Base-by-base conservation (phyloP, 2,113 vertebrate genomes). In the Brachionichthys hirsutus region DNA sequence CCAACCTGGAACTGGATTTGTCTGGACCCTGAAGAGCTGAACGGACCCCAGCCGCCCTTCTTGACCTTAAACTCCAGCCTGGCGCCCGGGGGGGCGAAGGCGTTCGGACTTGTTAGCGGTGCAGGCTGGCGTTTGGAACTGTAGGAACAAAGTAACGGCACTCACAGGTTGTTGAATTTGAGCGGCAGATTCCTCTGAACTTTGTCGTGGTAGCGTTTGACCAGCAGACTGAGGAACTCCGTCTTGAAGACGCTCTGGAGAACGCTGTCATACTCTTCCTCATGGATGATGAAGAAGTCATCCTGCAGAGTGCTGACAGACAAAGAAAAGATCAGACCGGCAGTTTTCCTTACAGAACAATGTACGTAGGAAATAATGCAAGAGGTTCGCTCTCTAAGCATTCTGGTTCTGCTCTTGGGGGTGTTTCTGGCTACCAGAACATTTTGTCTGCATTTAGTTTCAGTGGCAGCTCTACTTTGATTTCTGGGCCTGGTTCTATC, bases 1-100 rank as follows among this genome's bases (percentile, higher is more conserved):
- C 90, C 90, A 14, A 0, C 8, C 66, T 91, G 90, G 73, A 94
- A 94, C 78, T 93, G 91, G 56, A 94, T 90, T 78, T 94, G 92
- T 8, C 93, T 87, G 58, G 92, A 92, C 2, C 93, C 92, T 0
- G 92, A 85, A 0, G 92, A 88, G 3, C 75, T 85, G 78, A 93
- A 94, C 0, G 90, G 92, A 20, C 91, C 90, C 92, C 93, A 93
- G 15, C 92, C 89, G 0, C 89, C 92, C 62, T 92, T 94, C 84
- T 94, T 94, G 66, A 94, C 93, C 83, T 94, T 94, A 67, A 93
- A 94, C 78, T 94, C 93, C 79, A 94, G 86, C 42, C 93, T 94
- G 74, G 19, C 41, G 42, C 46, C 34, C 15, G 38, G 10, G 54
- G 12, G 11, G 34, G 2, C 1, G 20, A 13, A n/a, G 7, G 14